Conservation (phyloP, 2,888 invertebrate genomes). For the Pinctada fucata region DNA sequence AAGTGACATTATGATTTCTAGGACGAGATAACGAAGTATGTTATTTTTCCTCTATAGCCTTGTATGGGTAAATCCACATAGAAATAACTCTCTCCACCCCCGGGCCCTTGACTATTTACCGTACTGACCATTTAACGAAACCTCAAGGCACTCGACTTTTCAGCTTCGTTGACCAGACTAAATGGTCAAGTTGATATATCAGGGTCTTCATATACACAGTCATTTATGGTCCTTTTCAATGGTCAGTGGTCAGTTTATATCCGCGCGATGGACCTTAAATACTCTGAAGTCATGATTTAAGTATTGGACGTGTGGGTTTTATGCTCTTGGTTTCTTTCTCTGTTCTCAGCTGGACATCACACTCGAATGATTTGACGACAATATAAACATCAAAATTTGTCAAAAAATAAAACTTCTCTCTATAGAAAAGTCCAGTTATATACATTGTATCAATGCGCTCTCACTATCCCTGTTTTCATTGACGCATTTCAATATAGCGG, state of each 20-base stretch:
- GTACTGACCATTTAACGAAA: neutral
- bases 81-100: no score
- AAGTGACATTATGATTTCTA: no score
- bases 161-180: neutral
- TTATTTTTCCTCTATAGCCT: no score
- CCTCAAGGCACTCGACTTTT: neutral
- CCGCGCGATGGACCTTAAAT: neutral
- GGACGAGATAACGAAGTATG: no score
- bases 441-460: no score
- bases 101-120: no score
- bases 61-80: no score
- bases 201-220: neutral
- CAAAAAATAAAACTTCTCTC: no score
- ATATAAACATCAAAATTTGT: no score
- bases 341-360: neutral
- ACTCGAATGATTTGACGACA: neutral
- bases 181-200: neutral
- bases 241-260: conserved; percentile 3
- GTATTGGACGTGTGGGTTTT: neutral
- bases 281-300: neutral
- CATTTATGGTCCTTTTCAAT: neutral
- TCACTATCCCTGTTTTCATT: no score
- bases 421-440: no score
- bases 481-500: no score
- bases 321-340: neutral